These are phyloP conservation scores for Zootoca vivipara DNA, from an alignment of 2,113 vertebrate genomes.

Conservation along the genomic window DNA sequence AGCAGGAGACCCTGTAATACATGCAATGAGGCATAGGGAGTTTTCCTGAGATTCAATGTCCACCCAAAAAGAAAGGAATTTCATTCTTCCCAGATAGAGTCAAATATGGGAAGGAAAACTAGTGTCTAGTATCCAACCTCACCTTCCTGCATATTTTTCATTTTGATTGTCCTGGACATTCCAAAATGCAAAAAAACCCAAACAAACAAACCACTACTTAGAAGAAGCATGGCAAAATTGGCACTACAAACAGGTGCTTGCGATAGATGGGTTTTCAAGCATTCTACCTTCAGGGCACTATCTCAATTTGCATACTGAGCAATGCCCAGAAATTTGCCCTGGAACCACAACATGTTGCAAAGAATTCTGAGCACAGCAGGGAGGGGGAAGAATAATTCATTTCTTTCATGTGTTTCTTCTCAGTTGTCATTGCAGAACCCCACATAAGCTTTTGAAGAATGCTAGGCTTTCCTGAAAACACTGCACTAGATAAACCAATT, in stretches of 20 bases:
- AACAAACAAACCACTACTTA: not conserved
- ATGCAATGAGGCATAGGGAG: not conserved
- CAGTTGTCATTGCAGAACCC: not conserved
- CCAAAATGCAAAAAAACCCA: not conserved
- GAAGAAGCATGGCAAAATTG: not conserved
- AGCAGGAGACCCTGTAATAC: not conserved
- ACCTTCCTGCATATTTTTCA: no score
- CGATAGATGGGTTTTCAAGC: not conserved
- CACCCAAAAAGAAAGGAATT: not conserved
- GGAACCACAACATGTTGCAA: not conserved
- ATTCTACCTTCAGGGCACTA: not conserved
- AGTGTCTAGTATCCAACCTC: not conserved
- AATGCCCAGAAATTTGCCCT: not conserved
- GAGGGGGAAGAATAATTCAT: not conserved
- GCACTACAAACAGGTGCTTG: rapidly evolving
- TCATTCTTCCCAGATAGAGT: not conserved
- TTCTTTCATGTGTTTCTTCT: not conserved
- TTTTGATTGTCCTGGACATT: not conserved
- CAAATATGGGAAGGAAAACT: not conserved
- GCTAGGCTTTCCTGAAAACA: not conserved
- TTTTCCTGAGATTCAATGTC: not conserved
- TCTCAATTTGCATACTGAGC: not conserved
- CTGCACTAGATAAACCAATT: not conserved
- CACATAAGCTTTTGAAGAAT: not conserved
- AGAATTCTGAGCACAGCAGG: not conserved